A percentile compares a stretch with the other conserved stretches of the same genome.
phyloP scores from a whole-genome alignment of 2,797 vertebrate species.

The Euthynnus affinis region DNA sequence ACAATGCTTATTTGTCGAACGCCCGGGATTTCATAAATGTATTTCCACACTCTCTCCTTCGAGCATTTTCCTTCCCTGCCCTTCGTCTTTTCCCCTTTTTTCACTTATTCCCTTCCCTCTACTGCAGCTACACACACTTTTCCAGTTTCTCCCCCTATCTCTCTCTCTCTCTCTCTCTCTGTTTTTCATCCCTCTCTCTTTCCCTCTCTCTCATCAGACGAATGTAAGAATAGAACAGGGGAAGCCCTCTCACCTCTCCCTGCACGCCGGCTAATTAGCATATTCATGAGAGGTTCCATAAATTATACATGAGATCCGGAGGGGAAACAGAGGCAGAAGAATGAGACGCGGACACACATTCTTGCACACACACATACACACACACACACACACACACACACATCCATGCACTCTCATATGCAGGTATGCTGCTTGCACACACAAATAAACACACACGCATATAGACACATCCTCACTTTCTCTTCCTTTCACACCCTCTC shows the following conservation, averaged over 20 bases:
- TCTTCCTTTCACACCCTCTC: constrained; percentile 65
- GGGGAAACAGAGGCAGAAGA: constrained; percentile 85
- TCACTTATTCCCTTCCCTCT: constrained; percentile 63
- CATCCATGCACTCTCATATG: constrained; percentile 5
- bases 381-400: constrained; percentile 8
- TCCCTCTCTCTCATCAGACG: constrained; percentile 79
- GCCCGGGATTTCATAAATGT: constrained; percentile 78
- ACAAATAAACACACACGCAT: constrained; percentile 30
- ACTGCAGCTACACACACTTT: constrained; percentile 52
- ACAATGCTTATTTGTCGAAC: constrained; percentile 81
- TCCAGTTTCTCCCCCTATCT: constrained; percentile 29
- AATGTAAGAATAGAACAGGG: constrained; percentile 89
- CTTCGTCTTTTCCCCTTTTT: constrained; percentile 58
- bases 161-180: constrained; percentile 33
- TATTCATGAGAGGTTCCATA: constrained; percentile 87
- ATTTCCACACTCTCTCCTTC: constrained; percentile 72
- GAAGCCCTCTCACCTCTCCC: constrained; percentile 90
- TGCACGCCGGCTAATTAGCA: constrained; percentile 86
- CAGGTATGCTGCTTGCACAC: constrained; percentile 24
- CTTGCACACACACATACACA: constrained; percentile 33
- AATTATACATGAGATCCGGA: constrained; percentile 89
- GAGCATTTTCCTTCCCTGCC: constrained; percentile 66
- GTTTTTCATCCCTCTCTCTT: constrained; percentile 44
- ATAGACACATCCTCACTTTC: constrained; percentile 62
- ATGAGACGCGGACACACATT: constrained; percentile 76